Evolutionary conservation across 2,797 vertebrate genomes (phyloP).

Genomic region (Kryptopterus vitreolus): DNA sequence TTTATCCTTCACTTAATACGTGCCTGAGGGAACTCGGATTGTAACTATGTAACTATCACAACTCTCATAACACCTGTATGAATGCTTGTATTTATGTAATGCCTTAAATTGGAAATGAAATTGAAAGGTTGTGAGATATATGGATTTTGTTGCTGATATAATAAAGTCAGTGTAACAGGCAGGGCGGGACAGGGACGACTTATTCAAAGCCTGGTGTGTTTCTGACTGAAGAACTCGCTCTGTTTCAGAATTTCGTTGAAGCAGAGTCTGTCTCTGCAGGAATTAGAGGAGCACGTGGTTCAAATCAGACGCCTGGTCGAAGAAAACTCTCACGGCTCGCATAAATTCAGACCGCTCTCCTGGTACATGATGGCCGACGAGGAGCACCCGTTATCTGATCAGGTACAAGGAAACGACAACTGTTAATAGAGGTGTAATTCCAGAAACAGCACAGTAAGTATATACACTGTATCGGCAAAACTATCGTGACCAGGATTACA

Average conservation of each 20-base stretch:
- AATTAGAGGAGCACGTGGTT: slow-evolving; percentile 86
- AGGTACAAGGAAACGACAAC: slow-evolving; percentile 73
- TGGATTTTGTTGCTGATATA: too few relatives aligned
- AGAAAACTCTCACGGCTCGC: slow-evolving; percentile 57
- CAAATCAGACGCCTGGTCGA: slow-evolving; percentile 86
- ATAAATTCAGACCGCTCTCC: slow-evolving; percentile 71
- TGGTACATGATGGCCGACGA: slow-evolving; percentile 94
- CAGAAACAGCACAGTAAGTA: too few relatives aligned
- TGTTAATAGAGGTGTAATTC: too few relatives aligned
- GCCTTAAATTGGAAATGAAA: too few relatives aligned
- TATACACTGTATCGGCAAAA: too few relatives aligned
- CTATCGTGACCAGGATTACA: too few relatives aligned
- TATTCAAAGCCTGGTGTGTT: not conserved
- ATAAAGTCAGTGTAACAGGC: not conserved
- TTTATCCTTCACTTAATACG: too few relatives aligned
- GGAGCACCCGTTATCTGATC: slow-evolving; percentile 83
- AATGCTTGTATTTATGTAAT: too few relatives aligned
- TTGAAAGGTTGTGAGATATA: too few relatives aligned
- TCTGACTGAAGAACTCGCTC: slow-evolving; percentile 9
- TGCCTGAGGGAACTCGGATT: too few relatives aligned
- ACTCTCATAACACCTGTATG: too few relatives aligned
- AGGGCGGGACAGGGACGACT: not conserved
- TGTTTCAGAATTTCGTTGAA: slow-evolving; percentile 86
- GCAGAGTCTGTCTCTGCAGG: slow-evolving; percentile 87
- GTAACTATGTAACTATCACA: too few relatives aligned